Conservation (phyloP, 2,113 vertebrate genomes). For the Bufo gargarizans region DNA sequence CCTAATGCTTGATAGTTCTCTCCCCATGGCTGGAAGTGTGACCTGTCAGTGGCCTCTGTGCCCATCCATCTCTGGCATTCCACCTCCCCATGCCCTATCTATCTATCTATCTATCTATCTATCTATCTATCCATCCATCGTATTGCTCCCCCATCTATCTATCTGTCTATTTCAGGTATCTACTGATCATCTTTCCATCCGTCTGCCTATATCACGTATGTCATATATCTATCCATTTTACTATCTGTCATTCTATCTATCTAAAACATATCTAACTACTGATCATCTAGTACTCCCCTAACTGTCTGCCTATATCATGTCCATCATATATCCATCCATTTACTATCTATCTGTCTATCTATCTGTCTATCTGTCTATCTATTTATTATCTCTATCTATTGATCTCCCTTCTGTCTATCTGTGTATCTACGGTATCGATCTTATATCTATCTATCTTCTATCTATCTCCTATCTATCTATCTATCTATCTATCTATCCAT, state of each 20-base stretch:
- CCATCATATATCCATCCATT: neutral
- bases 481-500: neutral
- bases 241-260: too few species aligned
- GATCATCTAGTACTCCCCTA: too few species aligned
- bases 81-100: neutral
- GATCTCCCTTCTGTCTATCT: neutral
- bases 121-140: neutral
- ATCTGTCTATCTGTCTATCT: neutral
- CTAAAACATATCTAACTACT: too few species aligned
- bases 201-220: too few species aligned
- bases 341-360: neutral
- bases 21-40: too few species aligned
- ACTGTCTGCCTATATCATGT: too few species aligned
- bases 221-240: too few species aligned
- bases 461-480: slow-evolving; percentile 21
- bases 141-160: neutral
- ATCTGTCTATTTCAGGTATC: neutral
- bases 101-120: neutral
- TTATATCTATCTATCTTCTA: slow-evolving; percentile 28
- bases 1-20: neutral
- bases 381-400: neutral
- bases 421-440: neutral
- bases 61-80: neutral
- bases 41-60: neutral
- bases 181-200: too few species aligned